A percentile compares a stretch with the other conserved stretches of the same genome.
phyloP scores from a whole-genome alignment of 2,113 vertebrate species.

The Chitala chitala region DNA sequence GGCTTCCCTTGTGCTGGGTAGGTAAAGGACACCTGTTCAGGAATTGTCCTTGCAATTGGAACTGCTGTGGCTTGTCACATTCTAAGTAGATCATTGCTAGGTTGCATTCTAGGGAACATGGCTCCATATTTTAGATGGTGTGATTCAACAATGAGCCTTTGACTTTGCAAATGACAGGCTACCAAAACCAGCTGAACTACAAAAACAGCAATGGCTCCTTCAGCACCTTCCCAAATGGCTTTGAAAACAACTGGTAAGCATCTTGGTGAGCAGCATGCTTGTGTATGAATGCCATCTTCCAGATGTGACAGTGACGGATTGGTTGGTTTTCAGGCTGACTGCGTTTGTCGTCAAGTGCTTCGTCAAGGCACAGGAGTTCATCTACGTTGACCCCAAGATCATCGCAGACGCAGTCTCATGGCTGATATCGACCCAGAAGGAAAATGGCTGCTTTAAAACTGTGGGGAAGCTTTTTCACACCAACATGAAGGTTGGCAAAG shows the following conservation, averaged over 20 bases:
- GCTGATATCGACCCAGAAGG: neutral
- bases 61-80: no score
- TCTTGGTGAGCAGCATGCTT: neutral
- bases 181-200: conserved; percentile 19
- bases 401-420: neutral
- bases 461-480: conserved; percentile 3
- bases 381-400: conserved; percentile 5
- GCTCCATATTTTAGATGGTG: no score
- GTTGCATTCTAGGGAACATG: neutral
- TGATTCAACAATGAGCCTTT: no score
- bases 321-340: neutral
- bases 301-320: neutral
- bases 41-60: no score
- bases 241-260: neutral
- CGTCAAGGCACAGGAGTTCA: neutral
- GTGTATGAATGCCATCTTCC: neutral
- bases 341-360: neutral
- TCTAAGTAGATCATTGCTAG: no score
- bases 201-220: conserved; percentile 1
- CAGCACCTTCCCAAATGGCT: neutral
- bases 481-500: neutral
- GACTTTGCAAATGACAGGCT: neutral
- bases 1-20: no score
- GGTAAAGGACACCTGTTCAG: no score
- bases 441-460: neutral